Conservation (phyloP, 1,140 invertebrate genomes). For the Brachionus rubens region DNA sequence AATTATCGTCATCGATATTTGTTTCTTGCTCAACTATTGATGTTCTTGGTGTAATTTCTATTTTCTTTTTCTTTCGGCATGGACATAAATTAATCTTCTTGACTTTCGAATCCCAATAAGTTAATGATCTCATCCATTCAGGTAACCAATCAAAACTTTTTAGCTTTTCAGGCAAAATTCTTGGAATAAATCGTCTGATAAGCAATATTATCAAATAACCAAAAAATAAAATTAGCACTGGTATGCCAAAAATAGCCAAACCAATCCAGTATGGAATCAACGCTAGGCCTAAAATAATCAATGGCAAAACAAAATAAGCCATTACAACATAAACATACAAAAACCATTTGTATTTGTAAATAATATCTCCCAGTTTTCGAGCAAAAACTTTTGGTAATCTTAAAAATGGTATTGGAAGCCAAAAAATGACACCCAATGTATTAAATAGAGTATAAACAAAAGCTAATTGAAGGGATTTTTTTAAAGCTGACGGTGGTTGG, state of each 20-base stretch:
- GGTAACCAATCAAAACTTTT: slow-evolving; percentile 28
- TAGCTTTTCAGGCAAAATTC: slow-evolving; percentile 1
- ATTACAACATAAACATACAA: slow-evolving; percentile 63
- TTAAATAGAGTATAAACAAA: slow-evolving; percentile 68
- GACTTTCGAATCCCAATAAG: not conserved
- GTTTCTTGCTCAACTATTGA: not conserved
- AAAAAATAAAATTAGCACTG: not conserved
- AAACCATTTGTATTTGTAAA: slow-evolving; percentile 65
- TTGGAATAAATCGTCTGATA: not conserved
- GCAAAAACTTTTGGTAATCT: slow-evolving; percentile 64
- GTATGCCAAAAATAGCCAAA: not conserved
- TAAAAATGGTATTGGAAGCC: slow-evolving; percentile 65
- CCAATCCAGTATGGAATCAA: slow-evolving; percentile 32
- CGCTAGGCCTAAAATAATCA: slow-evolving; percentile 61
- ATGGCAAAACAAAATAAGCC: slow-evolving; percentile 64
- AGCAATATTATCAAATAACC: not conserved
- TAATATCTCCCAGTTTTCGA: slow-evolving; percentile 62
- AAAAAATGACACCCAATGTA: slow-evolving; percentile 65
- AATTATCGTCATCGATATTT: not conserved
- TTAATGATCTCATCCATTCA: not conserved
- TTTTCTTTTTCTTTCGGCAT: not conserved
- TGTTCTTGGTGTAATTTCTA: not conserved
- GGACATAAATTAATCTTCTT: not conserved
- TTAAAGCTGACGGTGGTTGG: slow-evolving; percentile 53
- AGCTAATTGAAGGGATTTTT: slow-evolving; percentile 64